phyloP scores from a whole-genome alignment of 2,888 invertebrate species.

The Erynnis tages region DNA sequence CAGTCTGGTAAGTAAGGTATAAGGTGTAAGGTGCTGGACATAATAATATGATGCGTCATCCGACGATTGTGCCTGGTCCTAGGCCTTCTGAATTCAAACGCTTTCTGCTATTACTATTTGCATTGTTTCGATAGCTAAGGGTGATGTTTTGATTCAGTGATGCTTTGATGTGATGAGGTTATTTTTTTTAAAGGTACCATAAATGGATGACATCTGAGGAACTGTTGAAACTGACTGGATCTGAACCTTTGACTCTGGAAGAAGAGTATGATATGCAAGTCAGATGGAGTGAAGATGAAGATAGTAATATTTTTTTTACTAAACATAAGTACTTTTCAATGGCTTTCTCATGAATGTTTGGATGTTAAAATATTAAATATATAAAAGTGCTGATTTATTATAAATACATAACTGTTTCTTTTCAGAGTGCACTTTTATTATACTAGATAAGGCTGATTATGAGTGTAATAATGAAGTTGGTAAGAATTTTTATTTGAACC shows the following conservation, averaged over 20 bases:
- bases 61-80: too few relatives aligned
- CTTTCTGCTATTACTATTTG: too few relatives aligned
- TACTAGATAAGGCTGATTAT: constrained; percentile 85
- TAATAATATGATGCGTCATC: too few relatives aligned
- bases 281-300: constrained; percentile 92
- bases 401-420: constrained; percentile 29
- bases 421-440: constrained; percentile 95
- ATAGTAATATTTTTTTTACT: constrained; percentile 82
- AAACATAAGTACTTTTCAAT: neutral
- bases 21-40: too few relatives aligned
- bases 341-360: neutral
- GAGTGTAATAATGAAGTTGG: constrained; percentile 83
- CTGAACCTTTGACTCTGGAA: constrained; percentile 90
- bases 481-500: constrained; percentile 41
- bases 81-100: too few relatives aligned
- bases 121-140: too few relatives aligned
- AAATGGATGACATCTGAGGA: constrained; percentile 95
- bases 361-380: neutral
- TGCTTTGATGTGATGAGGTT: too few relatives aligned
- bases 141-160: too few relatives aligned
- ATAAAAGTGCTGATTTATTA: neutral
- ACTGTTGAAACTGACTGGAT: constrained; percentile 92
- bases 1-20: too few relatives aligned
- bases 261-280: constrained; percentile 97
- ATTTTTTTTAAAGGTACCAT: too few relatives aligned